Conservation (phyloP, 2,113 vertebrate species). For the Chloebia gouldiae region DNA sequence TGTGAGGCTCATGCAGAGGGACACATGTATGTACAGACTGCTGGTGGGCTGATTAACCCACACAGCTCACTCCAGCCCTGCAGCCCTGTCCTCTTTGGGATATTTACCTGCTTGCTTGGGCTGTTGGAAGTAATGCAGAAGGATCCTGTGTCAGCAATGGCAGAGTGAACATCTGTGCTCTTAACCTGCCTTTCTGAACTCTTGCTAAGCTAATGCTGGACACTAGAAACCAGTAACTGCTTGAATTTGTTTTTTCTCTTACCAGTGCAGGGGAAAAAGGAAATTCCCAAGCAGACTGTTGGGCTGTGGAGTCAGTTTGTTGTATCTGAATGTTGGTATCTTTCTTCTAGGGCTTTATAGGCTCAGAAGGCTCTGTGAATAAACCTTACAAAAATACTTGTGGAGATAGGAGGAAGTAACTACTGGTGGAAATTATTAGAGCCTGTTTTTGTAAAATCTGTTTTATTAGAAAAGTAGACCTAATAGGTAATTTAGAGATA, state of each 20-base stretch:
- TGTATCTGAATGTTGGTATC: background rate
- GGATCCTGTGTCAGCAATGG: background rate
- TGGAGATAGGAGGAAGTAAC: background rate
- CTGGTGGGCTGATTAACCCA: background rate
- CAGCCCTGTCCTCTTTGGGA: background rate
- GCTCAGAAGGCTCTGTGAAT: background rate
- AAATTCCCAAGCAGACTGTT: background rate
- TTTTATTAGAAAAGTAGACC: background rate
- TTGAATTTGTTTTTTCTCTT: background rate
- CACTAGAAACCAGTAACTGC: background rate
- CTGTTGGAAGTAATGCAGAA: background rate
- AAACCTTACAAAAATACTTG: background rate
- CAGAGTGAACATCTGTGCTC: background rate
- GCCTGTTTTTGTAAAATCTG: background rate
- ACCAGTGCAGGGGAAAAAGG: background rate
- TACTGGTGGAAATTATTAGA: background rate
- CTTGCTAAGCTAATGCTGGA: background rate
- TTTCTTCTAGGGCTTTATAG: background rate
- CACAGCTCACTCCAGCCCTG: fast-evolving
- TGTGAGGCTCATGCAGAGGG: background rate
- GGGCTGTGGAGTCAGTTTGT: background rate
- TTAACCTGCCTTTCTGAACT: background rate
- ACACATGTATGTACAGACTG: fast-evolving
- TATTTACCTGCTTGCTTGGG: fast-evolving
- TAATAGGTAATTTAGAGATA: background rate